Base-by-base conservation (phyloP, 2,113 vertebrate genomes). In the Scolopax mira region DNA sequence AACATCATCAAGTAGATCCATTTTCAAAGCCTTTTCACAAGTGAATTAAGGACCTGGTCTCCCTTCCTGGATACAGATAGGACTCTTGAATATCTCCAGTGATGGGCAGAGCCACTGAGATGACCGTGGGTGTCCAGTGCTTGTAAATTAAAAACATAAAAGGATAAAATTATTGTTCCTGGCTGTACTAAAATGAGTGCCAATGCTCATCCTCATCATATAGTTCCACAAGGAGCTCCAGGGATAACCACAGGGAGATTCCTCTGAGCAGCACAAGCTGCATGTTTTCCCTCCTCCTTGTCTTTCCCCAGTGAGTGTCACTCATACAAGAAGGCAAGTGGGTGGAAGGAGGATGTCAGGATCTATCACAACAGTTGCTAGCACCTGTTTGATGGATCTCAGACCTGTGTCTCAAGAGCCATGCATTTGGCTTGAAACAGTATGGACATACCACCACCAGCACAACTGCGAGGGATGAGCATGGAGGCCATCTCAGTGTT, bases 401-500 rank as follows among this genome's bases (percentile, higher is more conserved):
- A 80, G 49, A 48, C 16, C n/a, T 19, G 2, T 35, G 44, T 35
- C 42, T 81, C 10, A 2, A 60, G 30, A 75, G 18, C 18, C 0
- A 0, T 31, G 31, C 9, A 18, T 79, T 72, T 69, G 44, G 15
- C 13, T 87, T 78, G 58, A 75, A 87, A 69, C n/a, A 61, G 13
- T 55, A 55, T 5, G 14, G 51, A 55, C 84, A 73, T 14, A 24
- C 10, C 19, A 44, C 10, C 23, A 17, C 9, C 1, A 0, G 27
- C 46, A 31, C 37, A 66, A 37, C 31, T 57, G 18, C 48, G 18
- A 54, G 55, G 62, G 66, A 21, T 4, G 3, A 42, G 58, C 7
- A 5, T 46, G 28, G 30, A n/a, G 60, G 48, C 60, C 3, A 0
- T 46, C 7, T 0, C 1, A 1, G 31, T 22, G 11, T 37, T 48